Base-by-base conservation (phyloP, 2,888 invertebrate genomes). In the Diadegma fenestrale region DNA sequence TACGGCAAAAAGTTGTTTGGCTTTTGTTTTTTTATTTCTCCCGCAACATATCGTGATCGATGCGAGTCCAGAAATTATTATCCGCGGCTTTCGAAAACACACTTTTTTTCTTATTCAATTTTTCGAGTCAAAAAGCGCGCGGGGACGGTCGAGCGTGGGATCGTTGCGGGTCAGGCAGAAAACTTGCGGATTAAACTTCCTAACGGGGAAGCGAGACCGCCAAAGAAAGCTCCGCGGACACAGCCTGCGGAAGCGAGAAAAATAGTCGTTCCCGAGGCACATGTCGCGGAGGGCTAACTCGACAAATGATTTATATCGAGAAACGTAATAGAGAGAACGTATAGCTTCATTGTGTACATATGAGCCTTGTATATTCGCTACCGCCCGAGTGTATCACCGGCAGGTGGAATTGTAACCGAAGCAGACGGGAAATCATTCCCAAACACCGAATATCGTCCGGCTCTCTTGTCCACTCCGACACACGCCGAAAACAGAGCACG, bases 271-370 rank as follows among this genome's bases (percentile, higher is more conserved):
- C 8, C 1, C 37, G 48, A 33, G 69, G 72, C 63, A 71, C 17
- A 75, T 81, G 77, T 64, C 66, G 33, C 17, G 19, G 63, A 72
- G 61, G 64, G 37, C 84, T 66, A 77, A 81, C 76, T 54, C 77
- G 66, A 58, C 79, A 54, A 75, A 84, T 84, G 76, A 84, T 81
- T 81, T 72, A 76, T 72, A 72, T 72, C 43, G 71, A 71, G 54
- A 37, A 75, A 75, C 66, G 45, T 77, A 77, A 77, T 68, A 68
- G 66, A 71, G 66, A 54, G 14, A 33, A 66, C 61, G 26, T 69
- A 43, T 45, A 51, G 45, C 14, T 30, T 68, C 41, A 69, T 73
- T 58, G 68, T 45, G 17, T 58, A 64, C 41, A 10, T 63, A 61
- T 68, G 14, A 14, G 19, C 58, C 17, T 63, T 61, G n/a, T 66